Conservation (phyloP, 2,888 invertebrate species). For the Dasysyrphus albostriatus region DNA sequence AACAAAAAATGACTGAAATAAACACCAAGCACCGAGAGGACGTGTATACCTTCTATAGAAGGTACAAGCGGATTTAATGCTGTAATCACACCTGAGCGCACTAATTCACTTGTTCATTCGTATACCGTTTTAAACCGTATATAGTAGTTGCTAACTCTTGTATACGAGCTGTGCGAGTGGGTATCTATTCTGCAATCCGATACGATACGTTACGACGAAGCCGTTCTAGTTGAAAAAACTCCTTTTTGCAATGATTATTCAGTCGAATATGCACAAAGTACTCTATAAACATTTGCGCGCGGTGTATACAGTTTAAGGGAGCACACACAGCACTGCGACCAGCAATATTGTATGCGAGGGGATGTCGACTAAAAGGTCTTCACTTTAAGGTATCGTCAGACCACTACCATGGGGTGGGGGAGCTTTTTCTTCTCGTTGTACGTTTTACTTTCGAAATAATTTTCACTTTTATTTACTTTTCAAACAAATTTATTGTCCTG, state of each 20-base stretch:
- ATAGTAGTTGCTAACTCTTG: conserved; percentile 22
- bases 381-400: conserved; percentile 45
- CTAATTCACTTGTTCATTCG: conserved; percentile 73
- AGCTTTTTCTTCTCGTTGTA: not conserved
- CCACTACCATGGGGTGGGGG: conserved; percentile 8
- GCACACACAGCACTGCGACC: not conserved
- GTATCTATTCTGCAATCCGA: conserved; percentile 69
- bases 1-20: conserved; percentile 44
- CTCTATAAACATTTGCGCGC: conserved; percentile 43
- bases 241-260: conserved; percentile 75
- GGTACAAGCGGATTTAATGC: conserved; percentile 66
- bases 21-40: conserved; percentile 50
- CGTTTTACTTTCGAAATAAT: conserved; percentile 57
- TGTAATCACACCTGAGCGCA: conserved; percentile 74
- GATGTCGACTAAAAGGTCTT: conserved; percentile 40
- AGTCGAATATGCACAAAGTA: conserved; percentile 74
- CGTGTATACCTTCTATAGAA: conserved; percentile 2
- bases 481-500: conserved; percentile 27
- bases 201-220: conserved; percentile 56
- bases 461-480: conserved; percentile 54
- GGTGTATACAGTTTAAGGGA: conserved; percentile 32
- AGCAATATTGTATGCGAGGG: not conserved
- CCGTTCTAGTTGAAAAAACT: conserved; percentile 75
- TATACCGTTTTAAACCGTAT: conserved; percentile 51
- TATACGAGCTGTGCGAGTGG: not conserved